A percentile compares a stretch with the other conserved stretches of the same genome.
Conservation (phyloP, 2,797 vertebrate genomes). For the Pseudochirops cupreus region DNA sequence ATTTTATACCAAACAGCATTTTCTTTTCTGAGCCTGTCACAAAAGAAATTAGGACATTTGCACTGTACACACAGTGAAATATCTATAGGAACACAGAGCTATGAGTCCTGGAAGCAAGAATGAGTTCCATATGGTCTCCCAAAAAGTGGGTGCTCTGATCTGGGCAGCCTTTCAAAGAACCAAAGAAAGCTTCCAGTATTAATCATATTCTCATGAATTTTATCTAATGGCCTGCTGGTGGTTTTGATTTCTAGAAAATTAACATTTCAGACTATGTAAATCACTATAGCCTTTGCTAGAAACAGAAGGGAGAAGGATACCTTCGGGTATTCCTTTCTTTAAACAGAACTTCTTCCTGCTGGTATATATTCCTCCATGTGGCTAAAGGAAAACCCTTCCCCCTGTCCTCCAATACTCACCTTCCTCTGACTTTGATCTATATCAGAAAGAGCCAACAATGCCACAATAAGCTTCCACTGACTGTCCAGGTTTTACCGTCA, state of each 20-base stretch:
- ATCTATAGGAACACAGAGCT: constrained; percentile 67
- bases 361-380: constrained; percentile 14
- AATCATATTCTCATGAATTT: constrained; percentile 58
- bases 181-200: constrained; percentile 57
- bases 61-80: constrained; percentile 64
- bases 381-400: constrained; percentile 43
- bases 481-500: constrained; percentile 6
- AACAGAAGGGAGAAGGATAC: constrained; percentile 59
- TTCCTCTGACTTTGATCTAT: constrained; percentile 52
- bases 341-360: constrained; percentile 58
- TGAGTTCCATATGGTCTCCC: constrained; percentile 68
- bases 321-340: background rate
- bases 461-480: background rate
- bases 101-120: constrained; percentile 64
- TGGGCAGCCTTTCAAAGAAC: constrained; percentile 43
- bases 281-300: constrained; percentile 67
- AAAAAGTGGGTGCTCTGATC: constrained; percentile 46
- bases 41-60: constrained; percentile 73
- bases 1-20: constrained; percentile 36
- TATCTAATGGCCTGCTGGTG: constrained; percentile 52
- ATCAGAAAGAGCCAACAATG: constrained; percentile 34
- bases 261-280: constrained; percentile 71
- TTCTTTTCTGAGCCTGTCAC: constrained; percentile 50
- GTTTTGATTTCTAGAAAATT: constrained; percentile 75
- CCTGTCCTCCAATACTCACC: constrained; percentile 9